phyloP scores from a whole-genome alignment of 1,140 invertebrate genomes.

The Danaus melanippus region DNA sequence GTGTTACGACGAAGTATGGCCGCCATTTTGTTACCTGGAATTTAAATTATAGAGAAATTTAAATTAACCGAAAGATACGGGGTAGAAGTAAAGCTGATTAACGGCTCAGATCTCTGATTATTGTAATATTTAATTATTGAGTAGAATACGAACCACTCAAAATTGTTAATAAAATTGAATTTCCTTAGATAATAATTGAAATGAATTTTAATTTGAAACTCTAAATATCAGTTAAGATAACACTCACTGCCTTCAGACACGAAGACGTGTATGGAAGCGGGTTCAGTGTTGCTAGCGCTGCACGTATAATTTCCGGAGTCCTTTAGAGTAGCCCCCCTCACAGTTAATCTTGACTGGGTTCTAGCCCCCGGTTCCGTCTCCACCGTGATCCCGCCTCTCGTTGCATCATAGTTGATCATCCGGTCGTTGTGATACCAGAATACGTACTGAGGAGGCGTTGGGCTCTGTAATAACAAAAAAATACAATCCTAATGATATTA shows the following conservation, averaged over 20 bases:
- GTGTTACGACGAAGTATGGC: conserved; percentile 59
- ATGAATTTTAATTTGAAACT: not conserved
- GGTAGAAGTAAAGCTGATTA: too few relatives aligned
- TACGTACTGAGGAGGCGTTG: conserved; percentile 89
- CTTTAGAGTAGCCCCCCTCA: conserved; percentile 85
- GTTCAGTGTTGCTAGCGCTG: conserved; percentile 89
- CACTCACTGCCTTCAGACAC: conserved; percentile 86
- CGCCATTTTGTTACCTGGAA: conserved; percentile 65
- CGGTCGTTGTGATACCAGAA: conserved; percentile 94
- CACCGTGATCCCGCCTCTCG: conserved; percentile 86
- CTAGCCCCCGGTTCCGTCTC: conserved; percentile 87
- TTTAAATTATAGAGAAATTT: not conserved
- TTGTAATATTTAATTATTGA: too few relatives aligned
- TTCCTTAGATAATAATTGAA: too few relatives aligned
- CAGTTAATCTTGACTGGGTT: conserved; percentile 87
- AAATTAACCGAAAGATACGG: too few relatives aligned
- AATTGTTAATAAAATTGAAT: too few relatives aligned
- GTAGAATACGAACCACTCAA: too few relatives aligned
- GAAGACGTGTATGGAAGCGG: conserved; percentile 90
- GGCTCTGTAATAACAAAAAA: conserved; percentile 77
- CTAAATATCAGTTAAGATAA: conserved; percentile 3
- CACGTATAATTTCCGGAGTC: conserved; percentile 95
- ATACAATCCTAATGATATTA: not conserved
- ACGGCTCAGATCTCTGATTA: too few relatives aligned
- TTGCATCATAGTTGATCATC: conserved; percentile 93